Base-by-base conservation (phyloP, 2,797 vertebrate genomes). In the Gymnoscopelus microlampas region DNA sequence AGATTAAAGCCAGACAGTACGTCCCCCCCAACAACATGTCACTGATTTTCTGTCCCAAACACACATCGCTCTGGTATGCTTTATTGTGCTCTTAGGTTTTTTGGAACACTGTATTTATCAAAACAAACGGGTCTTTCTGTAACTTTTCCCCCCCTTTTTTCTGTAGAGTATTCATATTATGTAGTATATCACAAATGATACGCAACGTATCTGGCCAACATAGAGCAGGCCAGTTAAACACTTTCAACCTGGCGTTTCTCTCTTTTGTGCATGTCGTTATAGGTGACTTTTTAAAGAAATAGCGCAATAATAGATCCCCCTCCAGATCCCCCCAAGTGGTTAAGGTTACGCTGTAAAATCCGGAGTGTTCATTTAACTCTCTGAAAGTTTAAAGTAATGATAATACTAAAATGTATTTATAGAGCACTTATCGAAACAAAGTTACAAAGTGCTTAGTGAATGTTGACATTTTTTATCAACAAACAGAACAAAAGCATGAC, bases 1-100 rank as follows among this genome's bases (percentile, higher is more conserved):
- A 88, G 79, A 92, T 91, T 74, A 89, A 89, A 91, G 76, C 86
- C 89, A 91, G 85, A 85, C 82, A 69, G 74, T 77, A 49, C 48
- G 48, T 49, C 48, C 48, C 80, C 71, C 73, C 76, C 75, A 55
- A 70, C 69, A 86, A 80, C 82, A 88, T 88, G 83, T 82, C 85
- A 71, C 82, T 89, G 66, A 81, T 88, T 81, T 89, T 79, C 63
- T 78, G 65, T 77, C 80, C 73, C 68, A 70, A 82, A 84, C 82
- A 87, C 77, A 72, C 74, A 68, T 66, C 63, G 3, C 76, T 77
- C 74, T 88, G 82, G 70, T 77, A 73, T 78, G 83, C 86, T 84
- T 86, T 82, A 79, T 80, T 76, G 57, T 77, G 49, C 68, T 63
- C 69, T 73, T 79, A 63, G 58, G 67, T 73, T 82, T 71, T 74